These are phyloP conservation scores for Spongilla lacustris DNA, from an alignment of 37 sponge, comb jelly and placozoan species.

Conservation along the genomic window DNA sequence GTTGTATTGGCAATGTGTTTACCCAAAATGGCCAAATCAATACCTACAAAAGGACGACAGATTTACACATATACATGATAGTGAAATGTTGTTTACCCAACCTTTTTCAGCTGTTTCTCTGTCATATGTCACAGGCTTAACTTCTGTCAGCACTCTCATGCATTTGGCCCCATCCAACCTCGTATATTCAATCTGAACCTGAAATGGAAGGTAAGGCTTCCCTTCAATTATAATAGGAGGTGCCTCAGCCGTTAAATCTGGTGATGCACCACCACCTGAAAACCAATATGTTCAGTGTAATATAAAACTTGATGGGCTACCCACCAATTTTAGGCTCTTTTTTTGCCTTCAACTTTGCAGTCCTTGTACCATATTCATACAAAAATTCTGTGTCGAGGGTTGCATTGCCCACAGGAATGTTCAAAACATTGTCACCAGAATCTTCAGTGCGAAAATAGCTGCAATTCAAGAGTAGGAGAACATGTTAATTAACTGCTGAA, in stretches of 20 bases:
- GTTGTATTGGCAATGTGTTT: conserved; percentile 71
- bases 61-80: neutral
- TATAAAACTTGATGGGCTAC: no score
- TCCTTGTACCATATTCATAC: conserved; percentile 85
- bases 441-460: conserved; percentile 85
- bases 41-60: conserved; percentile 25
- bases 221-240: conserved; percentile 69
- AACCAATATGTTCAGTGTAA: no score
- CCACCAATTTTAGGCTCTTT: neutral
- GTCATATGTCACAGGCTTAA: conserved; percentile 80
- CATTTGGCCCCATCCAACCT: conserved; percentile 70
- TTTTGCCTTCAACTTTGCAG: neutral
- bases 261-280: neutral
- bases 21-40: conserved; percentile 70
- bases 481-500: neutral
- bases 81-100: conserved; percentile 1
- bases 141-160: conserved; percentile 73
- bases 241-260: neutral
- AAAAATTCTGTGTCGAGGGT: conserved; percentile 84
- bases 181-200: conserved; percentile 86
- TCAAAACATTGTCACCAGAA: conserved; percentile 47
- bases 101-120: conserved; percentile 82
- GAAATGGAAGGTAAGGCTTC: conserved; percentile 78
- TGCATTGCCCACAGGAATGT: conserved; percentile 80
- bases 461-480: neutral